Percentiles rank a stretch among this genome's conserved stretches.
phyloP scores from a whole-genome alignment of 1,140 invertebrate genomes.

The Eumeta japonica region DNA sequence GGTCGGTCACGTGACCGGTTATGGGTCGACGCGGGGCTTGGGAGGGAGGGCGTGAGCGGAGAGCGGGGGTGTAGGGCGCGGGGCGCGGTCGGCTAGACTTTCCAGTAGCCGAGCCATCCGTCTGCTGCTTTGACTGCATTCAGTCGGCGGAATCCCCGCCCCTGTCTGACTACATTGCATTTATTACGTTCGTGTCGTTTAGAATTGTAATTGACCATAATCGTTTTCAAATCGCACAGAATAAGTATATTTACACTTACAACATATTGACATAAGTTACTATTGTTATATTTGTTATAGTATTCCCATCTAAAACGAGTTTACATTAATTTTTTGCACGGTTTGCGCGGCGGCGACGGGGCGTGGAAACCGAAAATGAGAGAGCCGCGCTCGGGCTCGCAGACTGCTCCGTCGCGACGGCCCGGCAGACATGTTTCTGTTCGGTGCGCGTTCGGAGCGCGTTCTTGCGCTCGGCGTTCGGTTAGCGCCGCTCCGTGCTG shows the following conservation, averaged over 20 bases:
- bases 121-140: conserved; percentile 53
- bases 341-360: conserved; percentile 27
- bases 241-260: no score
- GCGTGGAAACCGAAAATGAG: conserved; percentile 29
- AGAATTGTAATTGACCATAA: no score
- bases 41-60: conserved; percentile 25
- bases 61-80: no score
- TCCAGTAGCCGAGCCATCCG: conserved; percentile 58
- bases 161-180: conserved; percentile 20
- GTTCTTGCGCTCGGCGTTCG: conserved; percentile 32
- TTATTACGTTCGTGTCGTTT: conserved; percentile 24
- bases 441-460: conserved; percentile 38
- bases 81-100: conserved; percentile 54
- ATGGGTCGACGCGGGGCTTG: conserved; percentile 25
- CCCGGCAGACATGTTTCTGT: conserved; percentile 50
- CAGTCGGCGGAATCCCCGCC: conserved; percentile 42
- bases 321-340: conserved; percentile 41
- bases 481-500: no score
- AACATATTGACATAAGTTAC: no score
- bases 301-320: no score
- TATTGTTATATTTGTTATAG: no score
- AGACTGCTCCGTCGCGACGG: conserved; percentile 33
- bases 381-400: conserved; percentile 29
- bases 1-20: conserved; percentile 63
- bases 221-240: no score